Conservation (phyloP, 2,797 vertebrate genomes). For the Leptoclinus maculatus region DNA sequence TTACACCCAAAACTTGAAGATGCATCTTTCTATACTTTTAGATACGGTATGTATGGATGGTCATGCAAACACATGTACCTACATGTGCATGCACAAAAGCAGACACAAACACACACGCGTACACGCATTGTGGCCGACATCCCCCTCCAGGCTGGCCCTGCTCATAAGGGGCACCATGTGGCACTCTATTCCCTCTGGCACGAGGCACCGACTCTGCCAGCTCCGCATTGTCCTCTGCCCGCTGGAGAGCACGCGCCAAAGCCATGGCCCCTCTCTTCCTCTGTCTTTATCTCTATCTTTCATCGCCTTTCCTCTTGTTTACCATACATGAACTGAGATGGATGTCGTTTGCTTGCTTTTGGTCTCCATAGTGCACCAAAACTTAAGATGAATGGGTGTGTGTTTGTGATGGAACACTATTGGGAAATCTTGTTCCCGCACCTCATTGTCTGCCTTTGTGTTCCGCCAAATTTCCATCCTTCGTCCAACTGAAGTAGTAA, state of each 20-base stretch:
- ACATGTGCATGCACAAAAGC: conserved; percentile 48
- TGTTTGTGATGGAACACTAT: conserved; percentile 66
- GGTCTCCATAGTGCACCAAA: conserved; percentile 66
- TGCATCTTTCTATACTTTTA: conserved; percentile 28
- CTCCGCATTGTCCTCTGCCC: conserved; percentile 79
- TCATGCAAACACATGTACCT: conserved; percentile 23
- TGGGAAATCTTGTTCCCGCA: conserved; percentile 65
- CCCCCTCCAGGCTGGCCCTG: conserved; percentile 83
- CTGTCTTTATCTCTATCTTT: conserved; percentile 27
- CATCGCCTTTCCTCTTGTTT: conserved; percentile 62
- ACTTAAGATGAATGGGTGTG: conserved; percentile 71
- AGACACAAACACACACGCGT: conserved; percentile 38
- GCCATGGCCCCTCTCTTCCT: conserved; percentile 51
- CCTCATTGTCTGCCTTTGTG: conserved; percentile 71
- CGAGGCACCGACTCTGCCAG: conserved; percentile 77
- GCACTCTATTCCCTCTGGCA: conserved; percentile 85
- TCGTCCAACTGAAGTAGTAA: conserved; percentile 42
- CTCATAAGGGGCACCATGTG: conserved; percentile 85
- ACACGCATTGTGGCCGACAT: conserved; percentile 74
- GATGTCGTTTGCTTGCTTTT: conserved; percentile 64
- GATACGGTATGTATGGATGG: conserved; percentile 3
- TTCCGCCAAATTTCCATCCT: conserved; percentile 58
- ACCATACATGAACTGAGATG: conserved; percentile 62
- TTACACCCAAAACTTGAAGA: conserved; percentile 57
- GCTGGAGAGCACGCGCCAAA: conserved; percentile 74